Conservation (phyloP, 1,140 invertebrate genomes). For the Rhyacophila brunnea region DNA sequence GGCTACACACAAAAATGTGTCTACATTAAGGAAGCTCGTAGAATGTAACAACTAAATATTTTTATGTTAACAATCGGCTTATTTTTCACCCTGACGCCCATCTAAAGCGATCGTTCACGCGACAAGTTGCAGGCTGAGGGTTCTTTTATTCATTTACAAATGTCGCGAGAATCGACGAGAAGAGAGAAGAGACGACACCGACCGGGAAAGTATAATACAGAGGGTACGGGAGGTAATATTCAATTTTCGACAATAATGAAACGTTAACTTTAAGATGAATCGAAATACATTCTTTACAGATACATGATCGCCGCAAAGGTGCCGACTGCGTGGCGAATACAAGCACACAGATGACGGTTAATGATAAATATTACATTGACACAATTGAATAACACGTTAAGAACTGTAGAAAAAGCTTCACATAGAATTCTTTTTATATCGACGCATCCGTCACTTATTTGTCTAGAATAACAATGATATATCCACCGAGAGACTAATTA, state of each 20-base stretch:
- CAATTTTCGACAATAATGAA: too few relatives aligned
- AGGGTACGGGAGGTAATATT: too few relatives aligned
- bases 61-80: slow-evolving; percentile 34
- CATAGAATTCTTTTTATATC: not conserved
- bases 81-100: slow-evolving; percentile 36
- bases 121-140: not conserved
- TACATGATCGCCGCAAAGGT: too few relatives aligned
- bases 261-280: too few relatives aligned
- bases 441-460: slow-evolving; percentile 1
- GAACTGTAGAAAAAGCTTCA: slow-evolving; percentile 24
- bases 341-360: slow-evolving; percentile 20
- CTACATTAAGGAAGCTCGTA: slow-evolving; percentile 36
- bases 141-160: not conserved
- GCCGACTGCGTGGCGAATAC: not conserved
- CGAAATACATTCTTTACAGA: too few relatives aligned
- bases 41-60: slow-evolving; percentile 33
- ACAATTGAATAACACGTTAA: slow-evolving; percentile 11
- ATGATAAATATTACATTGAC: slow-evolving; percentile 25
- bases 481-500: not conserved
- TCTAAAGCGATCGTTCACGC: slow-evolving; percentile 31
- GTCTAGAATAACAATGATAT: slow-evolving; percentile 10
- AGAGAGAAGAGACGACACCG: too few relatives aligned
- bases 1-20: slow-evolving; percentile 32
- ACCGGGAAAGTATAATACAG: too few relatives aligned
- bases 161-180: not conserved